phyloP scores from a whole-genome alignment of 2,113 vertebrate species.

The Pomatorhinus ruficollis region DNA sequence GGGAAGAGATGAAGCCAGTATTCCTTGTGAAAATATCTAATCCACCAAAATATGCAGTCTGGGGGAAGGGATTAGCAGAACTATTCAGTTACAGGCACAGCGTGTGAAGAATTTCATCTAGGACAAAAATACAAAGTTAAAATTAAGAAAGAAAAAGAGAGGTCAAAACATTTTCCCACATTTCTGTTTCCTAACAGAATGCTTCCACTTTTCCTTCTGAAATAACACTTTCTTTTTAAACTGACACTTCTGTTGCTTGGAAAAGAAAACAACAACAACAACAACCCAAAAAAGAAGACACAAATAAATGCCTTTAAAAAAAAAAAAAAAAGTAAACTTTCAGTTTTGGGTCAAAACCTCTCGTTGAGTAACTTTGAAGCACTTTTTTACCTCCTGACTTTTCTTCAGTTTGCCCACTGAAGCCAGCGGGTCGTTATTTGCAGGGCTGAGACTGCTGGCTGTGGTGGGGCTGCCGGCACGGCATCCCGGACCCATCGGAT shows the following conservation, averaged over 20 bases:
- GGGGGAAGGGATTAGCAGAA: not conserved
- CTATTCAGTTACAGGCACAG: not conserved
- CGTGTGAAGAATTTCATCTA: not conserved
- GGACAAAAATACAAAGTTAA: not conserved
- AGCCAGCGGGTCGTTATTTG: constrained; percentile 11
- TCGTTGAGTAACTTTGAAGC: not conserved
- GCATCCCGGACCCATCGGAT: constrained; percentile 1
- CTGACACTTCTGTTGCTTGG: not conserved
- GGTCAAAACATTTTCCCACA: not conserved
- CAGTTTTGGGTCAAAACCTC: not conserved
- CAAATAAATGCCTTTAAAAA: not conserved
- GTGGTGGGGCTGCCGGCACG: rapidly evolving
- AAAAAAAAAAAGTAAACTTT: not conserved
- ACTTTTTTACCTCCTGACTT: not conserved
- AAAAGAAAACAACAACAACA: not conserved
- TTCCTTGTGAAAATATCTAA: not conserved
- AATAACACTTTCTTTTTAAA: not conserved
- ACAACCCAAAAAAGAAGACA: not conserved
- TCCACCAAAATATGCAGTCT: not conserved
- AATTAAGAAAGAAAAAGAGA: not conserved
- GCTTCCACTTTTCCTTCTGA: not conserved
- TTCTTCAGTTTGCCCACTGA: constrained; percentile 5
- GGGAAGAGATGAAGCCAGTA: not conserved
- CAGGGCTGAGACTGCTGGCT: not conserved
- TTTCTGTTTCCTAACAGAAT: not conserved